Conservation (phyloP, 92 coral and sea anemone species). For the Bergia puertoricense region DNA sequence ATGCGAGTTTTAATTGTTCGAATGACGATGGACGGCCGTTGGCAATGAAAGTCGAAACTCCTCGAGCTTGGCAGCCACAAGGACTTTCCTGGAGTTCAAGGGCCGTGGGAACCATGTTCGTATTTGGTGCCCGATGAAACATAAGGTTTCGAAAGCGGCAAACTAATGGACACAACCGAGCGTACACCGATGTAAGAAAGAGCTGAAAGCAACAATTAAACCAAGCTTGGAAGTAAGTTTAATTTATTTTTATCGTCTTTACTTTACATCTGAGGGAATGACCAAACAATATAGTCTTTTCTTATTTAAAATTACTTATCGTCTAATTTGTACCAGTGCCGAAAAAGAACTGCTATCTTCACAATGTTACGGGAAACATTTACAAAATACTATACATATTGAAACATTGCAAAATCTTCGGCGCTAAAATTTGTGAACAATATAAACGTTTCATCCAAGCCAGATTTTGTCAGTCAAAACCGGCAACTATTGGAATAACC, state of each 20-base stretch:
- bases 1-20: too few species aligned
- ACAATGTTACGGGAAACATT: conserved; percentile 18
- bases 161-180: background rate
- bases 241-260: conserved; percentile 15
- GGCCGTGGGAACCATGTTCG: too few species aligned
- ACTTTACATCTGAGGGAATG: background rate
- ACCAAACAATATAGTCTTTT: conserved; percentile 18
- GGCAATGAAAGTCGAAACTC: too few species aligned
- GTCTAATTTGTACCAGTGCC: conserved; percentile 3
- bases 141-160: too few species aligned
- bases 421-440: background rate
- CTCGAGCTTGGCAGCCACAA: too few species aligned
- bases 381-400: conserved; percentile 27
- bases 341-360: conserved; percentile 10
- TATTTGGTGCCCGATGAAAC: too few species aligned
- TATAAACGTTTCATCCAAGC: background rate
- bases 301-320: conserved; percentile 27
- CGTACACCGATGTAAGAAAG: background rate
- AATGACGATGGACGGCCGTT: too few species aligned
- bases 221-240: background rate
- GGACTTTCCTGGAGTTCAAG: too few species aligned
- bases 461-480: background rate
- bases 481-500: background rate
- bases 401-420: background rate
- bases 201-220: background rate